Evolutionary conservation across 2,888 invertebrate genomes (phyloP), one percentile per base, ranked within the genome.

Genomic region (Diaperis boleti): DNA sequence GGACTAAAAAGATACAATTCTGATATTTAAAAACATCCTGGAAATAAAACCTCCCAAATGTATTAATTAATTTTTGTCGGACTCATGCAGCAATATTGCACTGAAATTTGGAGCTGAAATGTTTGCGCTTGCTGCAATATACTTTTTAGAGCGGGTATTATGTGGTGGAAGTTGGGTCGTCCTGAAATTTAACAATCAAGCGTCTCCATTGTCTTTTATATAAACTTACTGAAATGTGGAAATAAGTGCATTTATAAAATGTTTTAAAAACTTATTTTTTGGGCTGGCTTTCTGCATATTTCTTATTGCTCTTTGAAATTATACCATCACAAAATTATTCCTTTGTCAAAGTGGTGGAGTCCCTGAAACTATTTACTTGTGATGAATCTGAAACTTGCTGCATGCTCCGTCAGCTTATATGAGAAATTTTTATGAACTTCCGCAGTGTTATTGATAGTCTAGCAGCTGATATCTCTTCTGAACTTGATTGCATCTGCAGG

Each of bases 261-360:
- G n/a, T n/a, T n/a, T n/a, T n/a, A n/a, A n/a, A n/a, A n/a, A n/a
- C n/a, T n/a, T n/a, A n/a, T n/a, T n/a, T n/a, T n/a, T n/a, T n/a
- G n/a, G n/a, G n/a, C n/a, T n/a, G n/a, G n/a, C n/a, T n/a, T n/a
- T n/a, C n/a, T n/a, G n/a, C n/a, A n/a, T n/a, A n/a, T n/a, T n/a
- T n/a, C n/a, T n/a, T n/a, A n/a, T n/a, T n/a, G n/a, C n/a, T n/a
- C n/a, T n/a, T n/a, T n/a, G n/a, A n/a, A n/a, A n/a, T n/a, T n/a
- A n/a, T n/a, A 41, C 22, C 6, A 41, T 31, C 41, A 54, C 42
- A n/a, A n/a, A n/a, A n/a, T 54, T 54, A 39, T 54, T 54, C 37
- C 39, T 8, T 20, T 8, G 22, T 5, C 11, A 2, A 11, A 33
- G n/a, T 11, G 13, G 13, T 33, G n/a, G 17, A n/a, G 54, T 14